Percentiles rank a stretch among this genome's conserved stretches.
Evolutionary conservation across 2,113 vertebrate species (phyloP).

Genomic region (Accipiter cooperii): DNA sequence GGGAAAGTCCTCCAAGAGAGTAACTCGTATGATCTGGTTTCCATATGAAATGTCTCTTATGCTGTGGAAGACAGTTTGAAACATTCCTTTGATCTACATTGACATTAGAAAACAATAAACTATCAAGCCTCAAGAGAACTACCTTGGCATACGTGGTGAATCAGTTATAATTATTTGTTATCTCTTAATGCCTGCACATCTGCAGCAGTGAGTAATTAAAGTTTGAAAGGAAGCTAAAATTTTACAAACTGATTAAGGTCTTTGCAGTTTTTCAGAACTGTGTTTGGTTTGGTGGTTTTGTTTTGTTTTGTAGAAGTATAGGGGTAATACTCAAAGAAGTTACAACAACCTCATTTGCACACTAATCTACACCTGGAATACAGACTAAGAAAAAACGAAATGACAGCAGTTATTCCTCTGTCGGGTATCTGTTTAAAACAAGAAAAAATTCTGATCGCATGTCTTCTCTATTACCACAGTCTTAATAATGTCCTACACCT

Average conservation of each 20-base stretch:
- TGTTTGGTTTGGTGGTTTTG: not conserved
- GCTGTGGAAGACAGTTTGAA: not conserved
- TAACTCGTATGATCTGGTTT: not conserved
- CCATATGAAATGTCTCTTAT: not conserved
- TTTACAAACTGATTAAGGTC: not conserved
- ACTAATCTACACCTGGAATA: not conserved
- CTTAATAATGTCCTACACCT: not conserved
- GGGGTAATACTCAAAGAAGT: not conserved
- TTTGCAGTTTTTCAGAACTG: not conserved
- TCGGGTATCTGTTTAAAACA: not conserved
- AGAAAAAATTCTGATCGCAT: fast-evolving
- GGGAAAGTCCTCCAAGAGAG: not conserved
- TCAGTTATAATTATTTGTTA: conserved; percentile 22
- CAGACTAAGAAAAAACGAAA: not conserved
- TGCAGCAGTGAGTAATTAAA: not conserved
- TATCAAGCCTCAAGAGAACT: not conserved
- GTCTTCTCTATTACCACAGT: not conserved
- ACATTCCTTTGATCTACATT: conserved; percentile 16
- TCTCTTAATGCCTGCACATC: conserved; percentile 36
- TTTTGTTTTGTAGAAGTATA: not conserved
- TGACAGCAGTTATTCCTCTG: not conserved
- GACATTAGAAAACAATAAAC: not conserved
- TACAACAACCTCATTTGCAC: not conserved
- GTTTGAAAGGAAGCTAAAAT: conserved; percentile 10
- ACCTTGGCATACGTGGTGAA: not conserved